Conservation (phyloP, 2,113 vertebrate species). For the Hyaena hyaena region DNA sequence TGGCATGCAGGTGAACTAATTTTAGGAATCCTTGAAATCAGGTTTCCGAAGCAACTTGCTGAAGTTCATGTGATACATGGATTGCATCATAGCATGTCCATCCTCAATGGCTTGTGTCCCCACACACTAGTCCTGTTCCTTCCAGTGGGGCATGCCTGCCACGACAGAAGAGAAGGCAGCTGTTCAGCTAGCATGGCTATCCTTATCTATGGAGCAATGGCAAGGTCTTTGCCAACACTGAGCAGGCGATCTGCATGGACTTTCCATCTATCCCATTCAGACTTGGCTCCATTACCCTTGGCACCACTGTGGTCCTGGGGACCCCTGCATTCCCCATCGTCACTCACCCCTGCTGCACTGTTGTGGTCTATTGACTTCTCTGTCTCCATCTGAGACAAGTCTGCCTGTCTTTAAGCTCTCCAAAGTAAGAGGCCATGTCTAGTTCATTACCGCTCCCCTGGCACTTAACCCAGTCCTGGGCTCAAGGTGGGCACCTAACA, state of each 20-base stretch:
- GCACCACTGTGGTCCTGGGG: neutral
- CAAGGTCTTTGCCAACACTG: neutral
- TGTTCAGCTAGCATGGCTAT: neutral
- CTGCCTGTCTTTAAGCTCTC: neutral
- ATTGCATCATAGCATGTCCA: neutral
- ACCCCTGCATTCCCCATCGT: neutral
- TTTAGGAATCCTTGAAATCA: neutral
- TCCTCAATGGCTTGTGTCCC: neutral
- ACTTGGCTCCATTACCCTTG: neutral
- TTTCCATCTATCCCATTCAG: too few relatives aligned
- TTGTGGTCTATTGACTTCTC: neutral
- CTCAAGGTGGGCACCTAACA: neutral
- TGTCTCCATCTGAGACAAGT: neutral
- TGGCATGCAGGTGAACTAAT: neutral
- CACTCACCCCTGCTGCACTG: neutral
- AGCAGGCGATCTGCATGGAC: neutral
- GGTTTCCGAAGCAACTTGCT: neutral
- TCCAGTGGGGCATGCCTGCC: rapidly evolving
- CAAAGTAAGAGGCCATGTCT: neutral
- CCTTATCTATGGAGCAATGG: neutral
- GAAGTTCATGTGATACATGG: neutral
- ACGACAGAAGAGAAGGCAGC: neutral
- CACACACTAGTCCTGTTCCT: neutral
- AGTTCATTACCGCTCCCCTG: neutral
- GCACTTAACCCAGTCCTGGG: neutral